phyloP scores from a whole-genome alignment of 2,797 vertebrate genomes.

The Crocodylus rhombifer region DNA sequence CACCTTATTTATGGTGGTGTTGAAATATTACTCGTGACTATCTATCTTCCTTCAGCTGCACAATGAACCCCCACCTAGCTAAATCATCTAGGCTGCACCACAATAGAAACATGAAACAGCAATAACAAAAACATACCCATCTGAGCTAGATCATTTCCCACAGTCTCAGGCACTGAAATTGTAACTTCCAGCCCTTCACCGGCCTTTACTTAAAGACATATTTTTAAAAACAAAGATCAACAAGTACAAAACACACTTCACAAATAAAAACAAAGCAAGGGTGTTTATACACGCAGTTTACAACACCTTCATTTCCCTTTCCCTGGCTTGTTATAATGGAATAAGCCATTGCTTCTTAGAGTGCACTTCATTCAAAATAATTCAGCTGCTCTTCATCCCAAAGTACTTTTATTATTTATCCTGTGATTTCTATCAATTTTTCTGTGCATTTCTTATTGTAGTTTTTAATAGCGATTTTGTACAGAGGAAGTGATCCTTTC shows the following conservation, averaged over 20 bases:
- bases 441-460: background rate
- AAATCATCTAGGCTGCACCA: background rate
- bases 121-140: background rate
- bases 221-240: background rate
- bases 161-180: background rate
- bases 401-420: background rate
- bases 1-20: background rate
- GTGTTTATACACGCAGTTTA: background rate
- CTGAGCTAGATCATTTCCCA: background rate
- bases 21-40: background rate
- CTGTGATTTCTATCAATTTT: fast-evolving
- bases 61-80: no score
- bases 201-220: no score
- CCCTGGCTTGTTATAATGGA: background rate
- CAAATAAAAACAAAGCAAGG: background rate
- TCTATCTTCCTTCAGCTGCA: background rate
- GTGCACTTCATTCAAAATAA: background rate
- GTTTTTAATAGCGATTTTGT: background rate
- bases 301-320: background rate
- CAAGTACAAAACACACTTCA: background rate
- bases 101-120: background rate
- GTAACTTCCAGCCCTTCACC: no score
- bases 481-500: background rate
- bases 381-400: background rate
- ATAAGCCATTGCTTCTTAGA: background rate